phyloP scores from a whole-genome alignment of 2,888 invertebrate species.

The Drosophila monieri region DNA sequence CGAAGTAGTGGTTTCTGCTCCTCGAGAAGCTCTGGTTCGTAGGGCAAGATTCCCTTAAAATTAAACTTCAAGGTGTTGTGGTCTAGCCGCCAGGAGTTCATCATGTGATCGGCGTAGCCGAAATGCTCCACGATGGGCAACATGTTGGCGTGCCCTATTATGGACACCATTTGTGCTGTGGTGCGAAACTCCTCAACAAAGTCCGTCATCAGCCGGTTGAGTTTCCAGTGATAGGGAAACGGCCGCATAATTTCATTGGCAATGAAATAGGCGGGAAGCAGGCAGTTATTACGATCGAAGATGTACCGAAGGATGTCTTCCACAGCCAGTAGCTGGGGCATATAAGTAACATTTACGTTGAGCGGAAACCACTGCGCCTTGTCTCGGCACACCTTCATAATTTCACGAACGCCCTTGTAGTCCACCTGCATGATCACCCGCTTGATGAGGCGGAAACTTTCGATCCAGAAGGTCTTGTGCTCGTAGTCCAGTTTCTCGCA shows the following conservation, averaged over 20 bases:
- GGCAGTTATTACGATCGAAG: conserved; percentile 95
- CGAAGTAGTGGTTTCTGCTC: conserved; percentile 94
- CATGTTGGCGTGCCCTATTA: conserved; percentile 95
- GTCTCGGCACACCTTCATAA: conserved; percentile 96
- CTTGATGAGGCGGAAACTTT: conserved; percentile 92
- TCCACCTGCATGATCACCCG: conserved; percentile 95
- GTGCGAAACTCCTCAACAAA: conserved; percentile 97
- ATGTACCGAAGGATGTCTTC: conserved; percentile 93
- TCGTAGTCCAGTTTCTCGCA: conserved; percentile 93
- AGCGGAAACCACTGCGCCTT: conserved; percentile 93
- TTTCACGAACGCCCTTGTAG: conserved; percentile 97
- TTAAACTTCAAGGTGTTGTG: conserved; percentile 89
- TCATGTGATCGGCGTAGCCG: conserved; percentile 94
- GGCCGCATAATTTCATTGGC: conserved; percentile 96
- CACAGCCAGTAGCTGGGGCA: conserved; percentile 92
- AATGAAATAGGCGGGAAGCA: conserved; percentile 97
- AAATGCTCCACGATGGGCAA: conserved; percentile 97
- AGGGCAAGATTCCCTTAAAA: conserved; percentile 91
- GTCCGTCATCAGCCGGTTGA: conserved; percentile 92
- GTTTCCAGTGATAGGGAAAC: conserved; percentile 92
- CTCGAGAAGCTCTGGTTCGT: conserved; percentile 93
- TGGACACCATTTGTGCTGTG: conserved; percentile 97
- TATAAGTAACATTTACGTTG: conserved; percentile 90
- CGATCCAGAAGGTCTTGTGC: conserved; percentile 95
- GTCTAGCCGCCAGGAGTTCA: conserved; percentile 97